phyloP scores from a whole-genome alignment of 2,797 vertebrate species.

The Parambassis ranga region DNA sequence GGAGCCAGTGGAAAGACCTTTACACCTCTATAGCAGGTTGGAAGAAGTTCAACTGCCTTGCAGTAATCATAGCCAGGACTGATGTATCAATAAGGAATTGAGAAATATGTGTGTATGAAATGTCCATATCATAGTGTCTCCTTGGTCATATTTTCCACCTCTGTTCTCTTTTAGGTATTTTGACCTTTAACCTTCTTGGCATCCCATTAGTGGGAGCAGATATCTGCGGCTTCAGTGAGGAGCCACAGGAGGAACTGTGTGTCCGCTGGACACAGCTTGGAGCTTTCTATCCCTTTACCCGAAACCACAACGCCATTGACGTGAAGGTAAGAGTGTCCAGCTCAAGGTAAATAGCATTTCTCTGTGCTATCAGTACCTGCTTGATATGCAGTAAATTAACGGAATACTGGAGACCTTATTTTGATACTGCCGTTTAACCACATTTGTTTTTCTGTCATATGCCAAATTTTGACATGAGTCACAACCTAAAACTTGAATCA shows the following conservation, averaged over 20 bases:
- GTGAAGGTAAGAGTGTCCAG: conserved; percentile 67
- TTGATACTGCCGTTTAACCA: no score
- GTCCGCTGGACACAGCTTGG: conserved; percentile 90
- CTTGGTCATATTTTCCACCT: not conserved
- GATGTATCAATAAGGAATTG: not conserved
- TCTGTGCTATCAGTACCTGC: no score
- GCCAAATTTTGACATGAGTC: no score
- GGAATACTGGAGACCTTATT: no score
- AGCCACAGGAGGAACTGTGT: conserved; percentile 87
- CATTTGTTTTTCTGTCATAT: no score
- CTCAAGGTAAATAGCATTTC: no score
- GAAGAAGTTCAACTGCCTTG: not conserved
- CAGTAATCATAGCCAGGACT: rapidly evolving
- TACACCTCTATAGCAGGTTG: conserved; percentile 86
- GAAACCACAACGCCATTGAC: conserved; percentile 86
- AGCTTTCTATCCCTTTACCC: conserved; percentile 88
- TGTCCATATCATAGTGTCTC: not conserved
- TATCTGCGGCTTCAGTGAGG: conserved; percentile 85
- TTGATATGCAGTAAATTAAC: no score
- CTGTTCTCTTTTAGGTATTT: conserved; percentile 73
- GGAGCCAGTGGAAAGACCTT: conserved; percentile 89
- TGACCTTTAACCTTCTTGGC: conserved; percentile 90
- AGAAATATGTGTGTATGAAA: not conserved
- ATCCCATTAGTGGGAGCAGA: conserved; percentile 87
- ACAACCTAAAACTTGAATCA: no score